Conservation (phyloP, 2,797 vertebrate genomes). For the Rhadinocentrus ornatus region DNA sequence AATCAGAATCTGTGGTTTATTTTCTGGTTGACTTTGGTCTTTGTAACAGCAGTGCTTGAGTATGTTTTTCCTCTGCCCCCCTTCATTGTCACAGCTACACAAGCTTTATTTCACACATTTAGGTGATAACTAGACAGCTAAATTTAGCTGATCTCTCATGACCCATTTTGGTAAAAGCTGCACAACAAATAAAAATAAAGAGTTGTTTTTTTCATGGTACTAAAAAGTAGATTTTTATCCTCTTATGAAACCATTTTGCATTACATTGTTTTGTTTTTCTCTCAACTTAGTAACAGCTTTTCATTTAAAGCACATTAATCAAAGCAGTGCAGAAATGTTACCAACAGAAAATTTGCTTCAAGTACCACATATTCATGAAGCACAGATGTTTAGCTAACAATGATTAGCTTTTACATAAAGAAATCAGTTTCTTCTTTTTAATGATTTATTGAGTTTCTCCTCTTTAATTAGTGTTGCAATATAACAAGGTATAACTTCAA, state of each 20-base stretch:
- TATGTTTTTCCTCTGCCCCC: neutral
- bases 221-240: neutral
- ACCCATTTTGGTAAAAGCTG: conserved; percentile 16
- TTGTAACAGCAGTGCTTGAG: too few species aligned
- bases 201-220: neutral
- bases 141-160: conserved; percentile 33
- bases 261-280: neutral
- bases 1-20: conserved; percentile 51
- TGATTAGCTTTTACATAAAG: neutral
- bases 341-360: neutral
- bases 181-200: neutral
- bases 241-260: neutral
- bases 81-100: conserved; percentile 21
- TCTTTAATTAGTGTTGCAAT: too few species aligned
- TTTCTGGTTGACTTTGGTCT: conserved; percentile 13
- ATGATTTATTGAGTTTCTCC: too few species aligned
- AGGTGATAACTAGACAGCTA: conserved; percentile 34
- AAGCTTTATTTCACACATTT: conserved; percentile 35
- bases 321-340: neutral
- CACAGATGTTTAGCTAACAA: neutral
- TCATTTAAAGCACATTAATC: neutral
- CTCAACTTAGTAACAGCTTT: neutral
- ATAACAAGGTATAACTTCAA: neutral
- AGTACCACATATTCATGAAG: neutral
- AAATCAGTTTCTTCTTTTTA: too few species aligned